phyloP scores from a whole-genome alignment of 2,888 invertebrate genomes.

The Pandemis cinnamomeana region DNA sequence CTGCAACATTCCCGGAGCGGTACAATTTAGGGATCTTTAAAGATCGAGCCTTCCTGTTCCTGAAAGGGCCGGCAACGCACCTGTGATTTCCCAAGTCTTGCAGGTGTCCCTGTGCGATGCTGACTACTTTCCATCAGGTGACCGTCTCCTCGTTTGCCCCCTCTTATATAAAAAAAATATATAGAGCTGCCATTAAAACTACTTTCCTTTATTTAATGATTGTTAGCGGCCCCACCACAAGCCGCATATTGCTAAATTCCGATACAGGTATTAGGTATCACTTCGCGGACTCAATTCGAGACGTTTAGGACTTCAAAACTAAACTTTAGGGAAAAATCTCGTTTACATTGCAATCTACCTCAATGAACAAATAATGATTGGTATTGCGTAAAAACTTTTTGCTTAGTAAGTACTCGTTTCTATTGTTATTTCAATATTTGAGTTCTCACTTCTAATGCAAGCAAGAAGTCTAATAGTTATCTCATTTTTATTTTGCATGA shows the following conservation, averaged over 20 bases:
- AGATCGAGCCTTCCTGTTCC: too few relatives aligned
- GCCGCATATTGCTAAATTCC: slow-evolving; percentile 20
- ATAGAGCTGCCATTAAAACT: background rate
- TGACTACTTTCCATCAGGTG: too few relatives aligned
- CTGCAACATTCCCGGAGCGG: too few relatives aligned
- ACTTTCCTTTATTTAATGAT: background rate
- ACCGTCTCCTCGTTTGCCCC: too few relatives aligned
- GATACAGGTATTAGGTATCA: slow-evolving; percentile 7
- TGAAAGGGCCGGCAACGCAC: too few relatives aligned
- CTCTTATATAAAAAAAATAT: too few relatives aligned
- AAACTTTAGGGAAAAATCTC: background rate
- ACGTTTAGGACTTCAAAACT: background rate
- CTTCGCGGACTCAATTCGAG: background rate
- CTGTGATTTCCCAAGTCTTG: too few relatives aligned
- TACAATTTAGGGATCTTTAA: too few relatives aligned
- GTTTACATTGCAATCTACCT: background rate
- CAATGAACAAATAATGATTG: background rate
- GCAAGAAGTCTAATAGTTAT: too few relatives aligned
- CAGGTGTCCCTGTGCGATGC: too few relatives aligned
- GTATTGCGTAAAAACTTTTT: slow-evolving; percentile 6
- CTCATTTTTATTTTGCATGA: too few relatives aligned
- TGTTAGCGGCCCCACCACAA: slow-evolving; percentile 1
- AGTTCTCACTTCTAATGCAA: too few relatives aligned
- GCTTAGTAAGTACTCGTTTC: background rate
- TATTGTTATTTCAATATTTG: background rate